These are phyloP conservation scores for Rattus rattus DNA, from an alignment of 2,113 vertebrate species.

Conservation along the genomic window DNA sequence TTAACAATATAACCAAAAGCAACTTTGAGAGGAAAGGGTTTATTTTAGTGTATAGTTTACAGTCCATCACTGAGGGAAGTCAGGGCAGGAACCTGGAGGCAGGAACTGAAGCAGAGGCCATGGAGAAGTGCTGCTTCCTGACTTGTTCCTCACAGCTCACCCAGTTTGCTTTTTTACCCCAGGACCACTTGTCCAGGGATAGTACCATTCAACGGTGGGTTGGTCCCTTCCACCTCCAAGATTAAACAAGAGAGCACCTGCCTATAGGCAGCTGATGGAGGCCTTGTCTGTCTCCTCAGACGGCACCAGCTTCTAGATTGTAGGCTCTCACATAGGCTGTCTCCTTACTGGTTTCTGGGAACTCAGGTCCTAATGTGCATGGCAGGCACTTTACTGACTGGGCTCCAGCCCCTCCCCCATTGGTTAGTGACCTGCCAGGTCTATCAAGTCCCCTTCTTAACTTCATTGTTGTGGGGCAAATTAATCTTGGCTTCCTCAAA, in stretches of 20 bases:
- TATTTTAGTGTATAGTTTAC: background rate
- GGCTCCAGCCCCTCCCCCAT: background rate
- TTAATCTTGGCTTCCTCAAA: background rate
- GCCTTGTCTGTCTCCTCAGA: background rate
- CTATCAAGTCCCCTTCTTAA: background rate
- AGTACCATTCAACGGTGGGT: no score
- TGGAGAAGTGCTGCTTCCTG: background rate
- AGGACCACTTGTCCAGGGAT: background rate
- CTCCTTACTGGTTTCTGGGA: background rate
- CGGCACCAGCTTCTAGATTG: no score
- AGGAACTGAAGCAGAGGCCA: background rate
- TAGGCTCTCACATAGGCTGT: background rate
- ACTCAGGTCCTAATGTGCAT: background rate
- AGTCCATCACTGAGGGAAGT: background rate
- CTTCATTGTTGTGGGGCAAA: no score
- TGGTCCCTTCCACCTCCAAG: no score
- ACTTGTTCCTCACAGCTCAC: no score
- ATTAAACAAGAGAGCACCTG: background rate
- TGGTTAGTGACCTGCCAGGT: background rate
- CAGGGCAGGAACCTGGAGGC: background rate
- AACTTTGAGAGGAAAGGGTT: background rate
- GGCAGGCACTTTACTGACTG: background rate
- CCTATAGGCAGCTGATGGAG: no score
- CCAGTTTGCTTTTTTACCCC: background rate
- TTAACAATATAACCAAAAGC: background rate